A percentile compares a stretch with the other conserved stretches of the same genome.
phyloP scores from a whole-genome alignment of 1,140 invertebrate genomes.

The Drosophila busckii region DNA sequence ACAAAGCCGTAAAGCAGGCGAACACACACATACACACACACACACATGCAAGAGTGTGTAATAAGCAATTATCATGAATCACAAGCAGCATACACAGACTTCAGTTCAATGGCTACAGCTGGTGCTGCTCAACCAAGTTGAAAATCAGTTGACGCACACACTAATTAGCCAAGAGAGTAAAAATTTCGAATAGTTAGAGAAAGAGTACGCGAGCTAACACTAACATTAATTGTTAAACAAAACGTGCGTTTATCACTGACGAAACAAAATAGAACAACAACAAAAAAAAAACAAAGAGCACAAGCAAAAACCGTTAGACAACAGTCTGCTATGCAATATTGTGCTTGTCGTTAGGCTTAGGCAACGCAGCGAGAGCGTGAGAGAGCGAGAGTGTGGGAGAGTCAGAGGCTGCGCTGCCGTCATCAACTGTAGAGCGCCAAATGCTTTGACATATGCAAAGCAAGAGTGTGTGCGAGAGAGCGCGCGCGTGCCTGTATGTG shows the following conservation, averaged over 20 bases:
- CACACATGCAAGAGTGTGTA: slow-evolving; percentile 21
- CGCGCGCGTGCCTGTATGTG: background rate
- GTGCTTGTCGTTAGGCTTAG: slow-evolving; percentile 48
- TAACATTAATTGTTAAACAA: slow-evolving; percentile 70
- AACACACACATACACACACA: background rate
- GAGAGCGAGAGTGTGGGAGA: too few relatives aligned
- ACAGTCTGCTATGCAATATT: slow-evolving; percentile 43
- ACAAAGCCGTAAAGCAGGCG: too few relatives aligned
- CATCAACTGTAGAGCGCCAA: slow-evolving; percentile 35
- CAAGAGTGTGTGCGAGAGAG: background rate
- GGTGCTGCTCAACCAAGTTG: slow-evolving; percentile 9
- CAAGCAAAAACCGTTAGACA: slow-evolving; percentile 19
- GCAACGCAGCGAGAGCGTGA: too few relatives aligned
- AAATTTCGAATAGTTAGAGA: slow-evolving; percentile 30
- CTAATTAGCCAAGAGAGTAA: slow-evolving; percentile 61
- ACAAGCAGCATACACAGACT: slow-evolving; percentile 13
- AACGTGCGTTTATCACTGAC: slow-evolving; percentile 66
- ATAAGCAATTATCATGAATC: slow-evolving; percentile 60
- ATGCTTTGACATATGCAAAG: slow-evolving; percentile 36
- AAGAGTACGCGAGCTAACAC: slow-evolving; percentile 14
- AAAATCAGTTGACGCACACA: slow-evolving; percentile 20
- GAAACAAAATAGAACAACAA: slow-evolving; percentile 18
- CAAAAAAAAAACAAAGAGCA: slow-evolving; percentile 9
- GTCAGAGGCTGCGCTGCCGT: slow-evolving; percentile 20
- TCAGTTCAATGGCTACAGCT: background rate